A percentile compares a stretch with the other conserved stretches of the same genome.
Conservation (phyloP, 1,140 invertebrate species). For the Calosoma granatense region DNA sequence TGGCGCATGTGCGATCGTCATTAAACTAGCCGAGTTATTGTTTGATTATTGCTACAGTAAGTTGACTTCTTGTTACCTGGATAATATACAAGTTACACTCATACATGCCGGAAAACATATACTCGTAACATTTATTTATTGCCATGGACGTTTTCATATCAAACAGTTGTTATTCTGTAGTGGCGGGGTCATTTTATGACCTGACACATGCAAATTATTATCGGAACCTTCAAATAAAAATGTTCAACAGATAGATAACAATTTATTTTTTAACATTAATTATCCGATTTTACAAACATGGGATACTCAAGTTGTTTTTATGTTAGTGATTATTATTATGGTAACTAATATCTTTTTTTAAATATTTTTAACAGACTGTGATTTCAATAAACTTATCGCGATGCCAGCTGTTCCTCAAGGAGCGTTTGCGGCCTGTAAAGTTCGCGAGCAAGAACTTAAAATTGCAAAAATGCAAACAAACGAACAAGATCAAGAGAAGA, state of each 20-base stretch:
- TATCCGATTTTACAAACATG: neutral
- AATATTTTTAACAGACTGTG: neutral
- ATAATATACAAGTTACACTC: too few species aligned
- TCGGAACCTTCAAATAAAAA: neutral
- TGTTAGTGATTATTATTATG: neutral
- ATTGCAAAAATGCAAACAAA: slow-evolving; percentile 29
- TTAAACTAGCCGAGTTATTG: neutral
- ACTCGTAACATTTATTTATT: too few species aligned
- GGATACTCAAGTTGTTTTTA: neutral
- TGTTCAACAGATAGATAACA: too few species aligned
- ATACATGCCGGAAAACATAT: too few species aligned
- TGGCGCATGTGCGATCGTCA: neutral
- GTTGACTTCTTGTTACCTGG: too few species aligned
- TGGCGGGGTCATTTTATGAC: neutral
- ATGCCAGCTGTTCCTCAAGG: slow-evolving; percentile 47
- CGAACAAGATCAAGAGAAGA: slow-evolving; percentile 23
- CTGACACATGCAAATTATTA: slow-evolving; percentile 1
- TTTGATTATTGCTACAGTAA: neutral
- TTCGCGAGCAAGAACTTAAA: slow-evolving; percentile 37
- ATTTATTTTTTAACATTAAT: neutral
- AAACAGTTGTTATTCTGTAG: too few species aligned
- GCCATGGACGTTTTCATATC: too few species aligned
- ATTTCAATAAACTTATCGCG: slow-evolving; percentile 9
- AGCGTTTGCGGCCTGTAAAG: slow-evolving; percentile 43
- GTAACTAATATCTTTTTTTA: neutral